Base-by-base conservation (phyloP, 64 coral and sea anemone species). In the Anthopleura sola region DNA sequence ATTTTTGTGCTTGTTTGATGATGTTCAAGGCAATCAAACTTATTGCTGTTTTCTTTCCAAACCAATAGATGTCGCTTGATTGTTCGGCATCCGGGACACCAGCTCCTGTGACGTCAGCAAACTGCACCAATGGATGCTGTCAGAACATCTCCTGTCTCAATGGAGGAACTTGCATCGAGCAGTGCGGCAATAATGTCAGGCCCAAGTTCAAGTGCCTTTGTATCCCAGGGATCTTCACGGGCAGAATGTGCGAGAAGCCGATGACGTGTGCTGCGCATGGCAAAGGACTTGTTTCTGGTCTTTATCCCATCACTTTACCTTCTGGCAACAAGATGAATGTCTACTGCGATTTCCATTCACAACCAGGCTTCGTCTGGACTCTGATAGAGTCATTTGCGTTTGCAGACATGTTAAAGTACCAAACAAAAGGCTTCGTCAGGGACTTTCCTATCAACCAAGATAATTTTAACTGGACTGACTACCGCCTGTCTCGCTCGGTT, bases 201-300 rank as follows among this genome's bases (percentile, higher is more conserved):
- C 17, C 40, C 58, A 89, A 82, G 64, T 93, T 86, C 36, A 58
- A 82, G 6, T 93, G 92, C 51, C 78, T 15, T 36, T 93, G 92
- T 21, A 20, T 24, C 20, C 57, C 83, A 23, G 80, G 21, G 0
- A 48, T 50, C 58, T 92, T 79, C 28, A 83, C 60, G 19, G 90
- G 85, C 5, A 64, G 69, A 75, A 33, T 68, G 21, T 91, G 90
- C 36, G 47, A 87, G 37, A 39, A 86, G 37, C 85, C 51, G 4
- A n/a, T 26, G 74, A 85, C 34, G 21, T 90, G 88, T 38, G 44
- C 46, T 2, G 64, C 82, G 10, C 48, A 36, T 24, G 57, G 20
- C 20, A 84, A 56, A 26, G 68, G 68, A 36, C 18, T 17, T 21
- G 39, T 71, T 49, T 90, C 83, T 78, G 89, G 83, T 32, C 55